Base-by-base conservation (phyloP, 2,888 invertebrate species). In the Micropterix aruncella region DNA sequence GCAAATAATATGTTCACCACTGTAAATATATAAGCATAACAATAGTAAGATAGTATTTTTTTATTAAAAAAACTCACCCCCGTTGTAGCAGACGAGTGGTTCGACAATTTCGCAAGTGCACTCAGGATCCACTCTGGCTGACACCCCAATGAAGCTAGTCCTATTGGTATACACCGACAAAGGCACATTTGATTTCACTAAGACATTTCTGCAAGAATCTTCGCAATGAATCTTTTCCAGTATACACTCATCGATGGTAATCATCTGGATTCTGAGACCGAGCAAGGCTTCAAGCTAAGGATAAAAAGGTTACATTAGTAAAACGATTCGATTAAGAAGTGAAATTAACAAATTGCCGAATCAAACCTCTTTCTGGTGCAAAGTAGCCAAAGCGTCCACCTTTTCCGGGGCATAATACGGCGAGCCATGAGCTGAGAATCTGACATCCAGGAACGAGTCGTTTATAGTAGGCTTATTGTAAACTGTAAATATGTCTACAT, bases 401-500 rank as follows among this genome's bases (percentile, higher is more conserved):
- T 83, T 87, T 60, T 90, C 90, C 0, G 93, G 76, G 0, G 83
- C 79, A 60, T 92, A 93, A 61, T 93, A 94, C 0, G 95, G 94
- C 0, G 94, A 94, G 0, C 92, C 92, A 57, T 94, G 94, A 0
- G 90, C 95, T 0, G 94, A 86, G 59, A 86, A 96, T 51, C 94
- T 71, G 0, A 96, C 84, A 57, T 96, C 95, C 48, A 91, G 64
- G 7, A 80, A 74, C 1, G 74, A 72, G 48, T 75, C 76, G 53
- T 82, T 79, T 5, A 65, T 62, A 0, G 67, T 66, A 1, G 75
- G 75, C 14, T 83, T 80, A 52, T 77, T 76, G 19, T 91, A 74
- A 1, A 96, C 88, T 0, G 95, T 95, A 60, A 97, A 94, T 0
- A 97, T 83, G 58, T 95, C 93, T 1, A 99, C 88, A 58, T 93